Evolutionary conservation across 1,140 invertebrate species (phyloP), one percentile per base, ranked within the genome.

Genomic region (Epicauta chinensis): DNA sequence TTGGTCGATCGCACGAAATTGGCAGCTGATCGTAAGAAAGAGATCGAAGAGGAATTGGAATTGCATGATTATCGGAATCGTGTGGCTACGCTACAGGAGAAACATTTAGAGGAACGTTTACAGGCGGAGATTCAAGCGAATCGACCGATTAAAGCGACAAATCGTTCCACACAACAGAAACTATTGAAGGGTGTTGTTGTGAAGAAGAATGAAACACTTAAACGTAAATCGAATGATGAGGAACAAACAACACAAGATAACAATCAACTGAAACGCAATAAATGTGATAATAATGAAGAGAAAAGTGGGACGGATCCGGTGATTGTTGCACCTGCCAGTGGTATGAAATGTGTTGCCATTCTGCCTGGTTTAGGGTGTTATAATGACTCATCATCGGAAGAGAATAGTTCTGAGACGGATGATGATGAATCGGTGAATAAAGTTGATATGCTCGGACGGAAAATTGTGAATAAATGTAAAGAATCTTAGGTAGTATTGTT

Each of bases 1-100:
- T 75, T 90, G 38, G 89, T 97, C 6, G 89, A 94, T 71, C 77
- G 83, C 55, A 86, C 83, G 13, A 93, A 91, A 75, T 77, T 90
- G 30, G 85, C 88, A 51, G 85, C 87, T 31, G 91, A 93, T 56
- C 78, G 83, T 49, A 83, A 84, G 66, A 89, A 91, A 51, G 78
- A 81, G 63, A 68, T 84, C 30, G 89, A 93, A 65, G 91, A 94
- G 66, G 80, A 84, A 60, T 75, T 80, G 56, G 87, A 91, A 68
- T 80, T 94, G 61, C 76, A 81, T 57, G 89, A 92, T 65, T 95
- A 89, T 69, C 82, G 91, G 71, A 84, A 77, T 62, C 65, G 79
- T 31, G 88, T 92, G 6, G 85, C 86, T n/a, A 82, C 78, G 50
- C 66, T 92, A 5, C 83, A 89, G 49, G 88, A 90, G 69, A 80